Conservation (phyloP, 2,113 vertebrate genomes). For the Mixornis gularis region DNA sequence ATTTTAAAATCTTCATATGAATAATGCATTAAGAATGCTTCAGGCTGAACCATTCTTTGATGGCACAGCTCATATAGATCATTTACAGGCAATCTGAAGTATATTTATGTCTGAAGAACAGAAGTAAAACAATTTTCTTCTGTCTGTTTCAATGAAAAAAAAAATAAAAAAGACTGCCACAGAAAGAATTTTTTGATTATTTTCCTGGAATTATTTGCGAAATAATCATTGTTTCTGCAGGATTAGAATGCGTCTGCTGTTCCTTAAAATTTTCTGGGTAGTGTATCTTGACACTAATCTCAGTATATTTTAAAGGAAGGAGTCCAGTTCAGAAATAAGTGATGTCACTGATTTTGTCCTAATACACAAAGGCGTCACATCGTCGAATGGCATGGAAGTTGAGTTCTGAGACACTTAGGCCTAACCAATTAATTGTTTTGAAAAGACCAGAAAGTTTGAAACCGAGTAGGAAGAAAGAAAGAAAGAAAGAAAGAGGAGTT, state of each 20-base stretch:
- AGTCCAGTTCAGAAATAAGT: neutral
- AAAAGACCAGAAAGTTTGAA: neutral
- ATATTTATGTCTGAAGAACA: neutral
- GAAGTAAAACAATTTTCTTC: neutral
- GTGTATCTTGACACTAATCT: neutral
- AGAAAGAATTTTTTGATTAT: neutral
- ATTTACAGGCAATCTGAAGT: neutral
- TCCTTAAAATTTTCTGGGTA: neutral
- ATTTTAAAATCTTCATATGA: neutral
- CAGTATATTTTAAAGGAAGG: neutral
- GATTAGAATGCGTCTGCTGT: neutral
- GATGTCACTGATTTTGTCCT: neutral
- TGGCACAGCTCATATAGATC: neutral
- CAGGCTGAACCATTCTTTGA: neutral
- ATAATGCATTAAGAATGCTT: neutral
- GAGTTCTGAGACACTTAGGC: neutral
- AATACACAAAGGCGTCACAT: neutral
- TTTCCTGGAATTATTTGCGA: neutral
- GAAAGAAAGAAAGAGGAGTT: neutral
- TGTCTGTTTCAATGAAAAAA: neutral
- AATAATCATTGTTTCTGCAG: neutral
- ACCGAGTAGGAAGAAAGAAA: neutral
- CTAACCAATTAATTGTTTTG: neutral
- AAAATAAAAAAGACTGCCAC: neutral
- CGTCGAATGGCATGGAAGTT: neutral